These are phyloP conservation scores for Diacarnus erythraeanus DNA, from an alignment of 37 sponge, comb jelly and placozoan genomes.

Conservation along the genomic window DNA sequence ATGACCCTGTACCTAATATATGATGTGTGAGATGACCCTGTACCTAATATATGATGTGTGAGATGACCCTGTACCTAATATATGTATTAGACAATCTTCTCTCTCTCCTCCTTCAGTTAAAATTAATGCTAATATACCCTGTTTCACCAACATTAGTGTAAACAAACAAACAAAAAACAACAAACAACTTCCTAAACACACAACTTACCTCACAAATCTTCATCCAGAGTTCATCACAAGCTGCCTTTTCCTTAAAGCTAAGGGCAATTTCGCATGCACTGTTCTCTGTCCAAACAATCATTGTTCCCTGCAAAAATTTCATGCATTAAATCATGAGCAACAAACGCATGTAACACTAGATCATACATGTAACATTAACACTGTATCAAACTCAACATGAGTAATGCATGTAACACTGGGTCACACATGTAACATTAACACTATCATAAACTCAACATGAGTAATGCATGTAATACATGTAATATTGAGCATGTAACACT, in stretches of 20 bases:
- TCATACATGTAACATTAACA: neutral
- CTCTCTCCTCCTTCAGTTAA: no score
- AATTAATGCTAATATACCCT: no score
- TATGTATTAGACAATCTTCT: no score
- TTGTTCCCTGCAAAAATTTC: conserved; percentile 64
- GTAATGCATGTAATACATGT: neutral
- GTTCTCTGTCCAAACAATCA: conserved; percentile 95
- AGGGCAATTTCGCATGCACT: conserved; percentile 86
- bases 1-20: no score
- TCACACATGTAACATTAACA: neutral
- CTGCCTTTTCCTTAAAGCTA: conserved; percentile 93
- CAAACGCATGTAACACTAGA: neutral
- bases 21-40: no score
- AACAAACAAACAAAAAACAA: no score
- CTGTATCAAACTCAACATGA: neutral
- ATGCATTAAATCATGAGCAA: no score
- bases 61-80: no score
- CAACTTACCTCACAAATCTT: conserved; percentile 93
- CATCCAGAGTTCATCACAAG: conserved; percentile 93
- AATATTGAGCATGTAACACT: neutral
- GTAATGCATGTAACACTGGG: neutral
- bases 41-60: no score
- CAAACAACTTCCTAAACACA: no score
- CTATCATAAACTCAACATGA: no score
- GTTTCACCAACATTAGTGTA: no score